Percentiles rank a stretch among this genome's conserved stretches.
Conservation (phyloP, 2,888 invertebrate species). For the Eupithecia tripunctaria region DNA sequence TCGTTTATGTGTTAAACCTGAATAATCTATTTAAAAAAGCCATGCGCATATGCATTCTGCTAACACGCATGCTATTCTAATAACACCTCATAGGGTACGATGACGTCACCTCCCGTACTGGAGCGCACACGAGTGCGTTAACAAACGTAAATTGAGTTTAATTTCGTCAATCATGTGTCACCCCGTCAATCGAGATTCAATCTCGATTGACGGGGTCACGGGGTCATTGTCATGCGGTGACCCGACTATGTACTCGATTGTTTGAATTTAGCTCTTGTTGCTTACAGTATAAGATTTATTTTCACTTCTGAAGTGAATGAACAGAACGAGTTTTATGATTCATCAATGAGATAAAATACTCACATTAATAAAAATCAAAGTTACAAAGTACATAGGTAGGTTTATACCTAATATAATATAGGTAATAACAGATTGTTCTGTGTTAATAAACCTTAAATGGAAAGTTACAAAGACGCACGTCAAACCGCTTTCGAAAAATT, state of each 20-base stretch:
- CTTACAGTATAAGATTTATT: neutral
- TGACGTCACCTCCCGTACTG: neutral
- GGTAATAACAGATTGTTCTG: neutral
- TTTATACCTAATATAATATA: no score
- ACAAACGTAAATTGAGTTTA: constrained; percentile 44
- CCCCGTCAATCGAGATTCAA: constrained; percentile 56
- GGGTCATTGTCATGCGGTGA: constrained; percentile 47
- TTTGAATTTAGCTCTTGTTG: neutral
- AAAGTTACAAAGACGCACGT: neutral
- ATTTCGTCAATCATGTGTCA: constrained; percentile 55
- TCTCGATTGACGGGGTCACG: constrained; percentile 47
- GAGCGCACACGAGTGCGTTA: constrained; percentile 25
- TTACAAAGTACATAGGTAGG: neutral
- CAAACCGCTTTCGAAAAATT: neutral
- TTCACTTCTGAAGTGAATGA: neutral
- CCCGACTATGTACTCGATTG: constrained; percentile 22
- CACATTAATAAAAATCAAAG: neutral
- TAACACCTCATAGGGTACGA: neutral
- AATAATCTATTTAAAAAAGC: no score
- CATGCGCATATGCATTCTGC: no score
- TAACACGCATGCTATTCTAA: no score
- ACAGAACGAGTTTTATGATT: neutral
- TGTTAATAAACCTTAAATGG: neutral
- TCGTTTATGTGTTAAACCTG: no score
- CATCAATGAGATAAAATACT: neutral